phyloP scores from a whole-genome alignment of 2,888 invertebrate species.

The Thelaira solivaga region DNA sequence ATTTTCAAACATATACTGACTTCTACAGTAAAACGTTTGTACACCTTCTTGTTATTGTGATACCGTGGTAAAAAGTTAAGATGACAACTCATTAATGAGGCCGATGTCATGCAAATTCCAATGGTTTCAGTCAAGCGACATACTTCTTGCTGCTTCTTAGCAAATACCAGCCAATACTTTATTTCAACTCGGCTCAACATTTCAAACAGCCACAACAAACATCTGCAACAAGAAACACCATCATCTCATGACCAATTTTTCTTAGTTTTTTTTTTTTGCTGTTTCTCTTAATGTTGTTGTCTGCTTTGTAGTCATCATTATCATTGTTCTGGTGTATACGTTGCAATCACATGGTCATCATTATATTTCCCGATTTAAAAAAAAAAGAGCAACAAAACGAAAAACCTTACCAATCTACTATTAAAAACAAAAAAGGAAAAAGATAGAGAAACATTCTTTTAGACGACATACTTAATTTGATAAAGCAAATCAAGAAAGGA shows the following conservation, averaged over 20 bases:
- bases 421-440: too few relatives aligned
- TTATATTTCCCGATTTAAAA: conserved; percentile 31
- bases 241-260: conserved; percentile 13
- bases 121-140: conserved; percentile 51
- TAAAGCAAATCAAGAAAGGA: conserved; percentile 11
- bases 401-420: conserved; percentile 10
- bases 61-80: conserved; percentile 38
- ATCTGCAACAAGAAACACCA: conserved; percentile 46
- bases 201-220: conserved; percentile 32
- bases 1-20: background rate
- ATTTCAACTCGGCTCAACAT: conserved; percentile 16
- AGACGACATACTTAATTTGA: conserved; percentile 53
- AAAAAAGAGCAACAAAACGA: background rate
- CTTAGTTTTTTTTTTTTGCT: background rate
- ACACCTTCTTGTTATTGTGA: conserved; percentile 39
- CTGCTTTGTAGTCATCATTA: conserved; percentile 35
- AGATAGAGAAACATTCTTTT: conserved; percentile 39
- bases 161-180: conserved; percentile 28
- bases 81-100: conserved; percentile 62
- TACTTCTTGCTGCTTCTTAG: conserved; percentile 35
- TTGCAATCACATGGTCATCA: conserved; percentile 55
- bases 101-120: conserved; percentile 63
- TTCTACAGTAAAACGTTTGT: background rate
- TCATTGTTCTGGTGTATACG: conserved; percentile 13
- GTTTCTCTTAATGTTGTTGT: conserved; percentile 11